Evolutionary conservation across 1,140 invertebrate genomes (phyloP).

Genomic region (Maconellicoccus hirsutus): DNA sequence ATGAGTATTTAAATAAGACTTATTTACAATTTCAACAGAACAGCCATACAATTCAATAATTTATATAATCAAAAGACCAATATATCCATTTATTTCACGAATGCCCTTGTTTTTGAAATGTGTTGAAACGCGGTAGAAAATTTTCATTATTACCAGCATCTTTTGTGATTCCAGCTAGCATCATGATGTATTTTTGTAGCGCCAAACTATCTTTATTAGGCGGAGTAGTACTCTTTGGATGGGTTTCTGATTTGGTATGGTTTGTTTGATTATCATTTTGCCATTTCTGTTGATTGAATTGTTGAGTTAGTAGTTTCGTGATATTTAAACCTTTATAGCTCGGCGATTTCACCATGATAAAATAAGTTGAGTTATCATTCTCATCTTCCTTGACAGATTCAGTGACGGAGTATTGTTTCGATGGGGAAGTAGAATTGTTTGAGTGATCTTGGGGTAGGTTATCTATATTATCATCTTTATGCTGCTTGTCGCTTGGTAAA

Average conservation of each 20-base stretch:
- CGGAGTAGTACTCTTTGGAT: background rate
- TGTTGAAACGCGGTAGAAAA: background rate
- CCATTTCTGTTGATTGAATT: background rate
- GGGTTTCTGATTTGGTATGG: background rate
- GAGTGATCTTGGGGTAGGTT: background rate
- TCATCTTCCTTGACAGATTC: background rate
- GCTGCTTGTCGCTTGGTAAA: background rate
- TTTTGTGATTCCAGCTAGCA: background rate
- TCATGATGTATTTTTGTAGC: constrained; percentile 10
- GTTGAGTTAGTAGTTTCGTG: background rate
- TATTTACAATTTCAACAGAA: too few species aligned
- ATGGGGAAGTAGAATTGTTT: background rate
- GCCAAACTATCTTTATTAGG: background rate
- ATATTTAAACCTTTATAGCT: background rate
- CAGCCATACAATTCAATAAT: too few species aligned
- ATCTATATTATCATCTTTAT: background rate
- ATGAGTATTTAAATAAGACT: too few species aligned
- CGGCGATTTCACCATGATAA: background rate
- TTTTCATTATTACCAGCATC: background rate
- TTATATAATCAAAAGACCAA: too few species aligned
- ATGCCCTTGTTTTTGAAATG: constrained; percentile 6
- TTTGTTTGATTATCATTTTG: background rate
- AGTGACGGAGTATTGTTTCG: background rate
- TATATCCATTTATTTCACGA: background rate
- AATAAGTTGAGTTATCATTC: background rate